Evolutionary conservation across 2,888 invertebrate genomes (phyloP).

Genomic region (Hoplodrina ambigua): DNA sequence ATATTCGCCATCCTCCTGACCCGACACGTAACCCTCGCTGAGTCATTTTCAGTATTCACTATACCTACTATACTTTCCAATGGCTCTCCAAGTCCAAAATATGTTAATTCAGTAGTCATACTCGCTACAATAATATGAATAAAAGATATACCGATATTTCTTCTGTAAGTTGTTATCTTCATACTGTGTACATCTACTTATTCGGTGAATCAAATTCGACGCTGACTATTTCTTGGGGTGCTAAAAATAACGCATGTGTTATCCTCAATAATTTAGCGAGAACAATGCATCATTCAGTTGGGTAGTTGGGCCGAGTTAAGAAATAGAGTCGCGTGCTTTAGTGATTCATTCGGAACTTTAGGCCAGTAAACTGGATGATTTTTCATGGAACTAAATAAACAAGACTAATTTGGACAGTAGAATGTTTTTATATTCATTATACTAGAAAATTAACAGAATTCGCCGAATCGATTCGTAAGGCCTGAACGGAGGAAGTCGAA

Average conservation of each 20-base stretch:
- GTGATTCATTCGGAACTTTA: slow-evolving; percentile 68
- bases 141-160: background rate
- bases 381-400: slow-evolving; percentile 11
- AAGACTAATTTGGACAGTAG: background rate
- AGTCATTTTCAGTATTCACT: slow-evolving; percentile 72
- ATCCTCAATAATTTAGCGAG: slow-evolving; percentile 69
- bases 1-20: slow-evolving; percentile 80
- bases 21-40: slow-evolving; percentile 77
- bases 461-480: too few relatives aligned
- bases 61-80: slow-evolving; percentile 47
- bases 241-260: slow-evolving; percentile 66
- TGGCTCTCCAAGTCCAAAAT: slow-evolving; percentile 15
- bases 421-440: background rate
- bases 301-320: slow-evolving; percentile 70
- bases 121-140: background rate
- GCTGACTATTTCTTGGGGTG: slow-evolving; percentile 56
- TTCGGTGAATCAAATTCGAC: slow-evolving; percentile 39
- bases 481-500: background rate
- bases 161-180: slow-evolving; percentile 9
- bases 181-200: background rate
- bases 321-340: slow-evolving; percentile 70
- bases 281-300: slow-evolving; percentile 77
- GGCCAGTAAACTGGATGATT: slow-evolving; percentile 26
- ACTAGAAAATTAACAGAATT: background rate
- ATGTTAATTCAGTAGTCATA: slow-evolving; percentile 24